Percentiles rank a stretch among this genome's conserved stretches.
phyloP scores from a whole-genome alignment of 1,140 invertebrate genomes.

The Metopolophium dirhodum region DNA sequence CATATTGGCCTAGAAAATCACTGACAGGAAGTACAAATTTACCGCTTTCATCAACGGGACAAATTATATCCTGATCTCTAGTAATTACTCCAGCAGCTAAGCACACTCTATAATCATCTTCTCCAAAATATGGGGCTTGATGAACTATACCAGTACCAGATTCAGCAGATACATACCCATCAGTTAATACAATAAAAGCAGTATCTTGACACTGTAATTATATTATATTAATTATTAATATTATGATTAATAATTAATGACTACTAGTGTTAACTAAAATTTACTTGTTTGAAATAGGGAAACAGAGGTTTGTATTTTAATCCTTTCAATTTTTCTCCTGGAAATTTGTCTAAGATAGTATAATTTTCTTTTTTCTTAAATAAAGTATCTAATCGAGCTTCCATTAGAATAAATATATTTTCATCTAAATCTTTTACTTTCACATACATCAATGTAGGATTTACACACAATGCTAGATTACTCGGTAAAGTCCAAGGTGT shows the following conservation, averaged over 20 bases:
- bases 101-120: constrained; percentile 93
- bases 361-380: constrained; percentile 83
- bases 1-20: constrained; percentile 90
- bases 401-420: constrained; percentile 86
- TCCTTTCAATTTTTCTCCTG: constrained; percentile 82
- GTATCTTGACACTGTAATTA: constrained; percentile 63
- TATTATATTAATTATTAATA: constrained; percentile 61
- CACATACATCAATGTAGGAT: constrained; percentile 88
- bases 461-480: constrained; percentile 93
- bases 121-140: constrained; percentile 98
- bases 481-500: constrained; percentile 99
- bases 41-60: constrained; percentile 93
- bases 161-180: constrained; percentile 94
- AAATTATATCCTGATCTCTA: constrained; percentile 84
- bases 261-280: not conserved
- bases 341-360: constrained; percentile 78
- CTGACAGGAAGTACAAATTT: constrained; percentile 83
- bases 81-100: constrained; percentile 82
- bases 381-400: constrained; percentile 79
- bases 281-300: constrained; percentile 77
- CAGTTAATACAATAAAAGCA: constrained; percentile 87
- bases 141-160: constrained; percentile 99
- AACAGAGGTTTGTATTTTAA: constrained; percentile 90
- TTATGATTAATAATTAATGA: constrained; percentile 2
- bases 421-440: constrained; percentile 74